Conservation (phyloP, 2,113 vertebrate genomes). For the Aspiorhynchus laticeps region DNA sequence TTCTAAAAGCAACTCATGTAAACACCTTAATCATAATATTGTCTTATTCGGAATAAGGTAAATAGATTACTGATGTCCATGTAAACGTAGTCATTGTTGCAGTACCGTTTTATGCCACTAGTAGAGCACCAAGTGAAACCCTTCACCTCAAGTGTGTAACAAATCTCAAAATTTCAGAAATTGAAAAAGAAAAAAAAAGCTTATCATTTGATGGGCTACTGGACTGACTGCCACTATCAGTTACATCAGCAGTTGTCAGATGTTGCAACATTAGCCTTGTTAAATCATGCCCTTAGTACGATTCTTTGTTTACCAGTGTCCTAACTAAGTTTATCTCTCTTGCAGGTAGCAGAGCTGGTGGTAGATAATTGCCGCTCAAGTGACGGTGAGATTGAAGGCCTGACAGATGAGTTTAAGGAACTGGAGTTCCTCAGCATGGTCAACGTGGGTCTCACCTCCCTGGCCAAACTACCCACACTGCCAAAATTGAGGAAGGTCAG, state of each 20-base stretch:
- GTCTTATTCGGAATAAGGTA: too few relatives aligned
- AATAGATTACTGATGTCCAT: too few relatives aligned
- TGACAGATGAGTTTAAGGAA: constrained; percentile 90
- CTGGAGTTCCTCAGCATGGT: constrained; percentile 96
- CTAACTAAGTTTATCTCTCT: neutral
- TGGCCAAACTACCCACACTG: constrained; percentile 90
- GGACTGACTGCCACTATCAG: neutral
- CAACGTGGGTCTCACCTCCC: constrained; percentile 88
- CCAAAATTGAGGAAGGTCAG: constrained; percentile 94
- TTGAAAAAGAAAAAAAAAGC: too few relatives aligned
- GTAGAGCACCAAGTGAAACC: neutral
- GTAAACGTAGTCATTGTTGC: too few relatives aligned
- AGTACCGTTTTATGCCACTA: neutral
- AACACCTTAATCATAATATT: too few relatives aligned
- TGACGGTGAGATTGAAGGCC: constrained; percentile 92
- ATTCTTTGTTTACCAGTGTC: neutral
- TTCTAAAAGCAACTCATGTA: too few relatives aligned
- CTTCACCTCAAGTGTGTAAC: neutral
- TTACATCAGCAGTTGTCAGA: neutral
- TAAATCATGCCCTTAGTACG: neutral
- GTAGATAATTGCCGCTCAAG: constrained; percentile 90
- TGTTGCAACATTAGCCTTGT: neutral
- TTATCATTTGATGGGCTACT: too few relatives aligned
- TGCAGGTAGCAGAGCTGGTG: constrained; percentile 90
- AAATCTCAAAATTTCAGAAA: too few relatives aligned